phyloP scores from a whole-genome alignment of 2,797 vertebrate genomes.

The Euthynnus affinis region DNA sequence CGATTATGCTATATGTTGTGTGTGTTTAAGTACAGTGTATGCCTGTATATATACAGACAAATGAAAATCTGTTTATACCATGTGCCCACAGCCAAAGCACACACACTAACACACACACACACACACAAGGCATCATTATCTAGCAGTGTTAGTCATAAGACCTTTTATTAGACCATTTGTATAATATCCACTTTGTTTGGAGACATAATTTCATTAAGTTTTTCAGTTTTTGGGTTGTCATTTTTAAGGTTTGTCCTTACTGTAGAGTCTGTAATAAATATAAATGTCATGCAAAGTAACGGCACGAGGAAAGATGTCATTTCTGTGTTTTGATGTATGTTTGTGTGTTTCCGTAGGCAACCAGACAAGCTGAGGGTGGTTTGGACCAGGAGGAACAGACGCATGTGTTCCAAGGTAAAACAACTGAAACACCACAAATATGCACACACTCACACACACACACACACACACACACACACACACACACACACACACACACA shows the following conservation, averaged over 20 bases:
- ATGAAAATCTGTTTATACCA: neutral
- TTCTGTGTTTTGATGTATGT: conserved; percentile 44
- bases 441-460: conserved; percentile 8
- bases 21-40: too few relatives aligned
- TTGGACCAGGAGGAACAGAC: conserved; percentile 93
- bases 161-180: neutral
- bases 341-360: conserved; percentile 85
- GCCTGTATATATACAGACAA: neutral
- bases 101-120: conserved; percentile 9
- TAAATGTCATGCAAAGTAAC: neutral
- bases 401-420: conserved; percentile 93
- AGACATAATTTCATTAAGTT: neutral
- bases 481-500: conserved; percentile 3
- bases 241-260: neutral
- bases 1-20: too few relatives aligned
- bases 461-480: conserved; percentile 16
- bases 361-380: conserved; percentile 94
- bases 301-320: neutral
- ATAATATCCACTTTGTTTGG: conserved; percentile 40
- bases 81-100: conserved; percentile 2
- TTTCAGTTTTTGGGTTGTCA: too few relatives aligned
- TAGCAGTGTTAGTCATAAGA: conserved; percentile 57
- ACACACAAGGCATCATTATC: conserved; percentile 15
- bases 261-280: neutral
- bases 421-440: conserved; percentile 6